Evolutionary conservation across 2,797 vertebrate genomes (phyloP), one percentile per base, ranked within the genome.

Genomic region (Gymnopithys bicolor): DNA sequence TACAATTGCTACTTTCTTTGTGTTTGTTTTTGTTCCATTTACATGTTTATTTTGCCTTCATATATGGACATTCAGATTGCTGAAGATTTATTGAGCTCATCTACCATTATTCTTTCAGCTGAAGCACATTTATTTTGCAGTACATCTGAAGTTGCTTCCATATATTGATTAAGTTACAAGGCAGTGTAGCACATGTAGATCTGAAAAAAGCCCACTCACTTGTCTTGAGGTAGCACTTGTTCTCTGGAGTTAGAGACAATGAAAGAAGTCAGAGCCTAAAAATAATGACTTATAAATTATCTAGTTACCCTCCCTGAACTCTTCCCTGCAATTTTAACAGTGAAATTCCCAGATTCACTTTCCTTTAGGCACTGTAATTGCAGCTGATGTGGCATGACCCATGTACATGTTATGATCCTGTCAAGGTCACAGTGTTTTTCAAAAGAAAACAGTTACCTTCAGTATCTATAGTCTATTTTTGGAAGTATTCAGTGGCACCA

Each of bases 381-480:
- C 56, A 83, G 17, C 28, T 71, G 59, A 41, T 15, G 55, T 81
- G 51, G 52, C 19, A 35, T 84, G 79, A 77, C 51, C 67, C 39
- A 74, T 63, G 51, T 84, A 87, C 4, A 2, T 49, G 41, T 84
- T 89, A 70, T 32, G 52, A 56, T 74, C 60, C 60, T 35, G 5
- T 77, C 32, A 46, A 87, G 60, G 63, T 78, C 59, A 32, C 39
- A 64, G 45, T 4, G 1, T 75, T 93, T 83, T 88, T 70, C 51
- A 79, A 76, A 92, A 93, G 43, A 81, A 81, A 89, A 30, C 30
- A 62, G 74, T 68, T 69, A 89, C 48, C 48, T 95, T 95, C 74
- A 62, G 51, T 76, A 76, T 49, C 77, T 84, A 22, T 27, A 48
- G 43, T 18, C 56, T 87, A 80, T 89, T 94, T 91, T 87, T 75